phyloP scores from a whole-genome alignment of 2,113 vertebrate genomes.

The Choloepus hoffmanni region DNA sequence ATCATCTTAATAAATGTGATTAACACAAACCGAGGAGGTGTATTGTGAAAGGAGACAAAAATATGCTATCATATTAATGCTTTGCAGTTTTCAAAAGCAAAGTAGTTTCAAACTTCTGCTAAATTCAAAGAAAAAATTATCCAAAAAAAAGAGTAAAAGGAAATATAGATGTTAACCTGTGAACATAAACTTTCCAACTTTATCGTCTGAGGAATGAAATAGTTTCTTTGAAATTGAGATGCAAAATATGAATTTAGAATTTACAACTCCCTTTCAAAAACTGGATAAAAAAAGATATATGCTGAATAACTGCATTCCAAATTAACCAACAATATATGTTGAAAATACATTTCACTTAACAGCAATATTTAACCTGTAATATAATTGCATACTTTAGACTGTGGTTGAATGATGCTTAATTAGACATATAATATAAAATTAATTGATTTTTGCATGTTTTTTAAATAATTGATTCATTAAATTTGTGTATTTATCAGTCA shows the following conservation, averaged over 20 bases:
- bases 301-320: neutral
- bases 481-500: neutral
- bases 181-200: neutral
- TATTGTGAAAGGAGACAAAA: conserved; percentile 9
- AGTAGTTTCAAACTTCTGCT: neutral
- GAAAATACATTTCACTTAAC: neutral
- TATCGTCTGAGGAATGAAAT: neutral
- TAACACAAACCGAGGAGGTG: neutral
- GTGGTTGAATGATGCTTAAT: neutral
- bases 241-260: neutral
- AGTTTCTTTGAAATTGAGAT: neutral
- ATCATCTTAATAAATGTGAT: neutral
- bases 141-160: neutral
- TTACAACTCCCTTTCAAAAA: neutral
- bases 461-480: neutral
- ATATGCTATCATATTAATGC: neutral
- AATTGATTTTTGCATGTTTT: neutral
- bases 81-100: conserved; percentile 32
- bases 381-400: neutral
- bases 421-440: neutral
- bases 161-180: neutral
- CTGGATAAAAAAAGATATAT: neutral
- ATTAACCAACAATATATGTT: neutral
- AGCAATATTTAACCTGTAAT: neutral
- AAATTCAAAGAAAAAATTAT: neutral